These are phyloP conservation scores for Pterocles gutturalis DNA, from an alignment of 2,113 vertebrate species.

Conservation along the genomic window DNA sequence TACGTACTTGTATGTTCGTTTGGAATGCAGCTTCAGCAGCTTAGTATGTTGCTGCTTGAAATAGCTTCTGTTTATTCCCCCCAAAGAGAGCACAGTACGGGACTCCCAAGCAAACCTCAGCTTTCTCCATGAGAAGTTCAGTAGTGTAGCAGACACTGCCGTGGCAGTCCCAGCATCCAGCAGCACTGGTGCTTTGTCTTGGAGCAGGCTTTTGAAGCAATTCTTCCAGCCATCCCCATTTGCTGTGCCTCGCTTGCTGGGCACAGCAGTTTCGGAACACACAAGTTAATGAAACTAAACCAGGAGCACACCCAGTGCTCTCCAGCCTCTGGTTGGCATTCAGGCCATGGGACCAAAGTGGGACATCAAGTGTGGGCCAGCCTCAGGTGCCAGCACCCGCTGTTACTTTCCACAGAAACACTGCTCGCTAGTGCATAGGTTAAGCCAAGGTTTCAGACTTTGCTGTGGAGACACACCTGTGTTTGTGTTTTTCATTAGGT, in stretches of 20 bases:
- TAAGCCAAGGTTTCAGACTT: background rate
- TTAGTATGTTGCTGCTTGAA: background rate
- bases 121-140: background rate
- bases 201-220: background rate
- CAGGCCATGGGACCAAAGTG: background rate
- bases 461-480: background rate
- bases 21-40: background rate
- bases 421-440: background rate
- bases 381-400: background rate
- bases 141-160: background rate
- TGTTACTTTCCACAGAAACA: background rate
- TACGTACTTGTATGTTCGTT: background rate
- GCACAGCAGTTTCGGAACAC: accelerated
- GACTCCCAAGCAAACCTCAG: background rate
- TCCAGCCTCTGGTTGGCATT: background rate
- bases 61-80: background rate
- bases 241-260: background rate
- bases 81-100: background rate
- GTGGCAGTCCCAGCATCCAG: background rate
- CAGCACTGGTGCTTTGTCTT: background rate
- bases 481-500: background rate
- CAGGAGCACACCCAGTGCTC: background rate
- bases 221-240: background rate
- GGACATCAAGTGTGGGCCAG: background rate
- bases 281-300: background rate